phyloP scores from a whole-genome alignment of 2,113 vertebrate species.

The Onychostoma macrolepis region DNA sequence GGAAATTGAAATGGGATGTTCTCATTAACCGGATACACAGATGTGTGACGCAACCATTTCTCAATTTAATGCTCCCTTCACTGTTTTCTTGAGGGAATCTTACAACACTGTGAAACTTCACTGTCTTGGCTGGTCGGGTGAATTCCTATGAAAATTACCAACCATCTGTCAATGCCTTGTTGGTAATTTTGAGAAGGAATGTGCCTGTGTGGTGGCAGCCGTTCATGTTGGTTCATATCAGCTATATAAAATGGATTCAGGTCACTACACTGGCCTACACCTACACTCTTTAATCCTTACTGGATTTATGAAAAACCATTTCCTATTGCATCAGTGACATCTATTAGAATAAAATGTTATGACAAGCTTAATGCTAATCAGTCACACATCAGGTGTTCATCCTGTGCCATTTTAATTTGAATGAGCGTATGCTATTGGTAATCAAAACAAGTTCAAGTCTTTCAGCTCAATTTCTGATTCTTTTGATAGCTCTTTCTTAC shows the following conservation, averaged over 20 bases:
- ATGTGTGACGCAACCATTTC: neutral
- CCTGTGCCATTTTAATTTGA: conserved; percentile 23
- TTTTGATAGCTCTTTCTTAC: no score
- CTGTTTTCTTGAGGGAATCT: neutral
- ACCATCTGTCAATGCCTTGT: neutral
- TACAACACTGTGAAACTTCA: neutral
- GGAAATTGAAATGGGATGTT: conserved; percentile 49
- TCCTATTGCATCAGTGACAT: neutral
- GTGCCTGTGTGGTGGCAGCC: neutral
- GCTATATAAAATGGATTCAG: neutral
- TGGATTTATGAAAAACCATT: neutral
- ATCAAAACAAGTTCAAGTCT: neutral
- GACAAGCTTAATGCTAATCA: conserved; percentile 27
- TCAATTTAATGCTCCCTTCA: neutral
- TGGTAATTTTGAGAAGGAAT: neutral
- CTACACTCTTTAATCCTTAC: neutral
- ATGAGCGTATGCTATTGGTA: neutral
- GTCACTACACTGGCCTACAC: neutral
- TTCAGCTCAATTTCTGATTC: no score
- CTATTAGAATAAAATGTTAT: conserved; percentile 10
- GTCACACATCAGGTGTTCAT: conserved; percentile 53
- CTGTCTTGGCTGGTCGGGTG: neutral
- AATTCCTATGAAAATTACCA: conserved; percentile 4
- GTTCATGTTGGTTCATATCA: neutral
- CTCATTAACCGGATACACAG: conserved; percentile 21